These are phyloP conservation scores for Lepus oiostolus DNA, from an alignment of 2,797 vertebrate species.

Conservation along the genomic window DNA sequence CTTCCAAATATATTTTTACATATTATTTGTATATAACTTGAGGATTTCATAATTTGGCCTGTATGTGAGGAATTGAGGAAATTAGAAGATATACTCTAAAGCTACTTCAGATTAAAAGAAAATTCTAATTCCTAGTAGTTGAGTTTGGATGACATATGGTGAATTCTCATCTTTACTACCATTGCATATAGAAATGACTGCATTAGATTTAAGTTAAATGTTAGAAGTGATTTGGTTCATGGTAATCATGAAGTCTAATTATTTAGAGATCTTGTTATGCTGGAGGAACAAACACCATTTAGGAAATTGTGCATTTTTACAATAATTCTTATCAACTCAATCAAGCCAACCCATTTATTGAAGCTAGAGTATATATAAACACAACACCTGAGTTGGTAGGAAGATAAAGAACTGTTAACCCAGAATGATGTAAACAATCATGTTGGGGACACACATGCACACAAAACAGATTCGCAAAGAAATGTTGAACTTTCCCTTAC, in stretches of 20 bases:
- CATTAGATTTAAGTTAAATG: not conserved
- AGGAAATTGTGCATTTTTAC: not conserved
- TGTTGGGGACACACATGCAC: not conserved
- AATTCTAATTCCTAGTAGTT: not conserved
- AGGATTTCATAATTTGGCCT: not conserved
- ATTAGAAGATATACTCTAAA: not conserved
- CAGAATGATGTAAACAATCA: not conserved
- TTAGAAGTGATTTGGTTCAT: not conserved
- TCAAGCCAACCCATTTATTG: not conserved
- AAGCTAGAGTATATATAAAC: not conserved
- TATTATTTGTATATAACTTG: not conserved
- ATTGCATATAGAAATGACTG: not conserved
- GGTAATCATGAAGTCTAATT: not conserved
- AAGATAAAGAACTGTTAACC: not conserved
- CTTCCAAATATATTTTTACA: not conserved
- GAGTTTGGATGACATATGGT: not conserved
- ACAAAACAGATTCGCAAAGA: not conserved
- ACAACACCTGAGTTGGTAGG: not conserved
- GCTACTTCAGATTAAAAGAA: too few species aligned
- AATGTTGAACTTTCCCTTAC: not conserved
- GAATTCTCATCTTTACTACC: not conserved
- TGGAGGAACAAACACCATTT: not conserved
- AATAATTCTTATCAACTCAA: conserved; percentile 35
- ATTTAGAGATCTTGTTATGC: conserved; percentile 1
- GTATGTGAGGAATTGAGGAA: not conserved